Evolutionary conservation across 2,113 vertebrate genomes (phyloP).

Genomic region (Lanius collurio): DNA sequence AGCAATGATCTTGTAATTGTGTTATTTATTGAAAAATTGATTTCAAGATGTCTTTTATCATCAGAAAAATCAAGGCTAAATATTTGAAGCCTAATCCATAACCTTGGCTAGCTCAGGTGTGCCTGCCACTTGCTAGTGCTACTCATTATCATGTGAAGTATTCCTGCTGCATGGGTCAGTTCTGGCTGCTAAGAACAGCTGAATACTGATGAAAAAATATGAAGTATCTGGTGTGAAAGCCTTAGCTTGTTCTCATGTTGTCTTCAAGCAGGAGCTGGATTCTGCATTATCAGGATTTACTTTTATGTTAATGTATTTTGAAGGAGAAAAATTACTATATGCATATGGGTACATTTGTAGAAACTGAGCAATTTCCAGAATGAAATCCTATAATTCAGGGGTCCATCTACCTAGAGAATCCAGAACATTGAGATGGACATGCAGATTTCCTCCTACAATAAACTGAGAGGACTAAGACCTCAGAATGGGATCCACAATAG

Average conservation of each 20-base stretch:
- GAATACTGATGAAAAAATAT: background rate
- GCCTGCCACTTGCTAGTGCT: background rate
- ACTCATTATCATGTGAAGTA: background rate
- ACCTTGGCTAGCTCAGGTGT: background rate
- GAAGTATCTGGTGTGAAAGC: background rate
- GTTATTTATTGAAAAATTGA: background rate
- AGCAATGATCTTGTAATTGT: background rate
- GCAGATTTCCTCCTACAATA: background rate
- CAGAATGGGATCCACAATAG: background rate
- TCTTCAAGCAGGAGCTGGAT: background rate
- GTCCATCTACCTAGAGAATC: background rate
- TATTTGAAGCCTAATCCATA: background rate
- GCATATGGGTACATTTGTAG: background rate
- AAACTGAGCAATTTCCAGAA: background rate
- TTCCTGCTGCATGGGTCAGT: background rate
- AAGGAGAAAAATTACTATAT: background rate
- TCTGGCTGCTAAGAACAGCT: background rate
- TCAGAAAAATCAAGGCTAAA: background rate
- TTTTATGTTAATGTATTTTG: background rate
- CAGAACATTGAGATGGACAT: background rate
- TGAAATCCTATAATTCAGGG: background rate
- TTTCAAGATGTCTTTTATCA: background rate
- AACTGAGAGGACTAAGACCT: background rate
- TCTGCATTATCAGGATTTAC: background rate
- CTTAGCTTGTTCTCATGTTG: background rate